phyloP scores from a whole-genome alignment of 2,888 invertebrate species.

The Mimumesa dahlbomi region DNA sequence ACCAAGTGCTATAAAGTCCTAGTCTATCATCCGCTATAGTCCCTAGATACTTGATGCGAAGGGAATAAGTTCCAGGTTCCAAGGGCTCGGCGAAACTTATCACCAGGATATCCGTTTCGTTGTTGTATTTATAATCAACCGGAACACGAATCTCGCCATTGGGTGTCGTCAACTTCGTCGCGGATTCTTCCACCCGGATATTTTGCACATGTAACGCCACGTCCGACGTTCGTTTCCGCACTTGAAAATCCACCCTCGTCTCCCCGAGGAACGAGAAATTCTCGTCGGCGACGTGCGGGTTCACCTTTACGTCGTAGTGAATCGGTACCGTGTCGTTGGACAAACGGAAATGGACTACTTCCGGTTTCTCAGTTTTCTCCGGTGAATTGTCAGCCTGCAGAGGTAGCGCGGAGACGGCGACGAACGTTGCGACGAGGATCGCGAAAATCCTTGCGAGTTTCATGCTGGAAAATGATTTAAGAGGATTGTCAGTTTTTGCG shows the following conservation, averaged over 20 bases:
- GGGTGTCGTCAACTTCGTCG: slow-evolving; percentile 9
- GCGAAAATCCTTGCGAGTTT: neutral
- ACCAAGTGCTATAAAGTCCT: slow-evolving; percentile 87
- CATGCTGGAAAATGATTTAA: no score
- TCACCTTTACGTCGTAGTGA: slow-evolving; percentile 82
- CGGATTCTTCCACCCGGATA: slow-evolving; percentile 18
- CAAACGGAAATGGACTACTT: slow-evolving; percentile 74
- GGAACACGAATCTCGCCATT: slow-evolving; percentile 4
- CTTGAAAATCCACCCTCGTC: slow-evolving; percentile 39
- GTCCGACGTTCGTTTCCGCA: slow-evolving; percentile 39
- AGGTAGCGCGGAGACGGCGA: no score
- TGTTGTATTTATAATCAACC: slow-evolving; percentile 13
- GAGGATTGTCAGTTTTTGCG: no score
- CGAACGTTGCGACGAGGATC: neutral
- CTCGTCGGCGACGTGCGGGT: slow-evolving; percentile 79
- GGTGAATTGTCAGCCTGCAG: neutral
- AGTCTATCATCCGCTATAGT: slow-evolving; percentile 82
- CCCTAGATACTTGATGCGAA: slow-evolving; percentile 83
- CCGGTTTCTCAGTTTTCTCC: neutral
- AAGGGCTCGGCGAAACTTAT: slow-evolving; percentile 7
- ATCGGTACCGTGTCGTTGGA: slow-evolving; percentile 81
- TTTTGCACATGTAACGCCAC: slow-evolving; percentile 25
- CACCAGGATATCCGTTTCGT: slow-evolving; percentile 28
- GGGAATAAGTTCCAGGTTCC: slow-evolving; percentile 80
- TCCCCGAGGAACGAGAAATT: slow-evolving; percentile 61